A percentile compares a stretch with the other conserved stretches of the same genome.
Evolutionary conservation across 2,888 invertebrate species (phyloP).

Genomic region (Ariolimax columbianus): DNA sequence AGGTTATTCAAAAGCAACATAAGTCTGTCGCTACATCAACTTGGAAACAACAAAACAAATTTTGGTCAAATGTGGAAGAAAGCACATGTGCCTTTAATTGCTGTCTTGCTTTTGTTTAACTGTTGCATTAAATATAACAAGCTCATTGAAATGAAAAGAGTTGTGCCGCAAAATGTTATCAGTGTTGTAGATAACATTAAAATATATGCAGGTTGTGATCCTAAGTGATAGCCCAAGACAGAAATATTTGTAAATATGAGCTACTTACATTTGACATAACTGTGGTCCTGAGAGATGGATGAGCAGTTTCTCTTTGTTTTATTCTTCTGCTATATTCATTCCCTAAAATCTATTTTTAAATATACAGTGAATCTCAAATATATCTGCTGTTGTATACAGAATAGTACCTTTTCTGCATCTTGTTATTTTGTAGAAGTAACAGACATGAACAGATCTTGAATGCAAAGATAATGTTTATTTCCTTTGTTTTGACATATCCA

Average conservation of each 20-base stretch:
- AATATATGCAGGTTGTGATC: constrained; percentile 5
- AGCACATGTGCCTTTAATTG: not conserved
- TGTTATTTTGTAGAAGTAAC: not conserved
- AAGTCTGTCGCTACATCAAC: not conserved
- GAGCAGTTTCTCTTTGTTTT: not conserved
- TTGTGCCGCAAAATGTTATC: not conserved
- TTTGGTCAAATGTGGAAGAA: not conserved
- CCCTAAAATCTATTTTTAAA: not conserved
- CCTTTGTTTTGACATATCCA: not conserved
- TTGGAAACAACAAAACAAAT: not conserved
- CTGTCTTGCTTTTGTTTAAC: not conserved
- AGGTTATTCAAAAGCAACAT: not conserved
- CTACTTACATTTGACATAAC: not conserved
- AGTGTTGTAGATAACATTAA: not conserved
- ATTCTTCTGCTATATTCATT: not conserved
- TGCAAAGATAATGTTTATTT: not conserved
- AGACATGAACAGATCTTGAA: not conserved
- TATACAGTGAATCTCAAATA: not conserved
- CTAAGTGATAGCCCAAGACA: not conserved
- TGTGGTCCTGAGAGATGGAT: not conserved
- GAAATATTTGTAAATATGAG: constrained; percentile 1
- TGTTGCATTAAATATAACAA: not conserved
- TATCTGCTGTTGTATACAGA: not conserved
- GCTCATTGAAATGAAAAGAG: not conserved
- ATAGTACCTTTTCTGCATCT: not conserved